These are phyloP conservation scores for Sebastes hubbsi DNA, from an alignment of 2,797 vertebrate genomes.

Conservation along the genomic window DNA sequence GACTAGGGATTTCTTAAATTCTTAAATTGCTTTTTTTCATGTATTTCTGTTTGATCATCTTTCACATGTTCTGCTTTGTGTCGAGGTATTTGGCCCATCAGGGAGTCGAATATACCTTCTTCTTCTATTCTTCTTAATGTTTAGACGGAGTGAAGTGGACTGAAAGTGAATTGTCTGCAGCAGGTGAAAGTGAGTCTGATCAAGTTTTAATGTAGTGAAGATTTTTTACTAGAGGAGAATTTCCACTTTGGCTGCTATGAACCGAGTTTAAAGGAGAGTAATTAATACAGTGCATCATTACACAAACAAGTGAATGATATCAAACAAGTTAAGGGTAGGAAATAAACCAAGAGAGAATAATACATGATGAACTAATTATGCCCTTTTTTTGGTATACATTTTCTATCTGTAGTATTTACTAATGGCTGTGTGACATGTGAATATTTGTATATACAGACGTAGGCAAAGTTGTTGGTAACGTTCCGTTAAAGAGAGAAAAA, in stretches of 20 bases:
- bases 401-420: background rate
- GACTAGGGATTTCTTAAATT: background rate
- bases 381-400: background rate
- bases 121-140: background rate
- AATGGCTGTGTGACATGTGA: background rate
- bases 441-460: background rate
- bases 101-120: background rate
- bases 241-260: background rate
- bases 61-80: slow-evolving; percentile 16
- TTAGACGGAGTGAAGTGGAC: background rate
- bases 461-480: too few relatives aligned
- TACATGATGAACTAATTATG: background rate
- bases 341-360: background rate
- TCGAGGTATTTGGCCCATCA: background rate
- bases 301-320: background rate
- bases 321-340: background rate
- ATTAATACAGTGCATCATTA: background rate
- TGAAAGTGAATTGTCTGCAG: background rate
- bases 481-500: too few relatives aligned
- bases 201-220: background rate
- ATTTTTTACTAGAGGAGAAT: background rate
- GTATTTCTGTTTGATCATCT: slow-evolving; percentile 36
- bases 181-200: background rate
- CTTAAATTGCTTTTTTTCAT: slow-evolving; percentile 23
- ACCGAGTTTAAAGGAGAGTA: background rate